Evolutionary conservation across 2,113 vertebrate species (phyloP).

Genomic region (Zosterops lateralis): DNA sequence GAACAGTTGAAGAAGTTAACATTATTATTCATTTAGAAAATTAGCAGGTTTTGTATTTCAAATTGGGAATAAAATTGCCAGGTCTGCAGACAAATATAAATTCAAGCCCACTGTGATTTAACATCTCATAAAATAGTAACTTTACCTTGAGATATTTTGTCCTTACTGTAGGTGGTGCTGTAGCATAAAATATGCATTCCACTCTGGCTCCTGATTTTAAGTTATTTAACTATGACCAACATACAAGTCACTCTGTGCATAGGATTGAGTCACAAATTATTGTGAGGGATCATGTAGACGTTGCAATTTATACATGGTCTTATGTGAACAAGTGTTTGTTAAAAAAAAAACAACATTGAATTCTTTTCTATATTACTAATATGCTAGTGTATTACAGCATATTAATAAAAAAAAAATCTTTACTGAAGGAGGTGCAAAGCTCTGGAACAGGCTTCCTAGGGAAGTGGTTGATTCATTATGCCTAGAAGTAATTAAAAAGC

Average conservation of each 20-base stretch:
- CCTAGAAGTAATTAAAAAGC: background rate
- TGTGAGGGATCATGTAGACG: background rate
- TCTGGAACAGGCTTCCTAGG: background rate
- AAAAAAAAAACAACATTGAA: background rate
- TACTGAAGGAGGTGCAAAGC: background rate
- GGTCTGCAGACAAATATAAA: background rate
- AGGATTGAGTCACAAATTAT: background rate
- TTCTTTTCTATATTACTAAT: background rate
- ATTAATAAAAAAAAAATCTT: background rate
- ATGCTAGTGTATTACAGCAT: background rate
- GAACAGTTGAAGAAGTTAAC: background rate
- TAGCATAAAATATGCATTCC: background rate
- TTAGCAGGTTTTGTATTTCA: background rate
- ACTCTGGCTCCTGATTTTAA: background rate
- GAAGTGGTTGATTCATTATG: background rate
- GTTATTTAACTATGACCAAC: fast-evolving
- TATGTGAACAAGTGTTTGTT: background rate
- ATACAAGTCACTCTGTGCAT: background rate
- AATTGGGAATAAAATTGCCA: background rate
- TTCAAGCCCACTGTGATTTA: background rate
- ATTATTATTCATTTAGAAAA: background rate
- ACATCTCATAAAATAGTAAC: background rate
- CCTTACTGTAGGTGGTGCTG: conserved; percentile 54
- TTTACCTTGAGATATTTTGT: background rate
- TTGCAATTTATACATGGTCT: background rate